Evolutionary conservation across 2,888 invertebrate species (phyloP).

Genomic region (Drosophila mercatorum): DNA sequence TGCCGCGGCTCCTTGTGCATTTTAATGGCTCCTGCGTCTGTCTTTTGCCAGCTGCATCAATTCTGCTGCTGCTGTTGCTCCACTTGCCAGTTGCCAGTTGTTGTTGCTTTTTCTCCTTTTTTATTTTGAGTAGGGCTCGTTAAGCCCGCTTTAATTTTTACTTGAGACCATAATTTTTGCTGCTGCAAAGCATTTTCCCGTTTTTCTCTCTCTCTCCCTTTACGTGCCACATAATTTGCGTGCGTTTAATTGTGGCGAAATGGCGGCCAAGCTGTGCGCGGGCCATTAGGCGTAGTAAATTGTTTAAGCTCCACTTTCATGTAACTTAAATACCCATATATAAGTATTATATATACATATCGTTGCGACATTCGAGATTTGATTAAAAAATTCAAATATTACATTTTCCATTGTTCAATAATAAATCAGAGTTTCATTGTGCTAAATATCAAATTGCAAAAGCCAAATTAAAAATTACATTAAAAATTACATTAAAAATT

Average conservation of each 20-base stretch:
- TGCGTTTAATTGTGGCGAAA: slow-evolving; percentile 71
- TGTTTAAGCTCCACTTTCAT: slow-evolving; percentile 32
- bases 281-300: slow-evolving; percentile 59
- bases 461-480: slow-evolving; percentile 11
- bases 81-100: slow-evolving; percentile 17
- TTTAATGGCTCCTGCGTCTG: slow-evolving; percentile 70
- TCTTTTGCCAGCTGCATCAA: slow-evolving; percentile 75
- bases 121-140: slow-evolving; percentile 63
- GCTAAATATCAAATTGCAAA: background rate
- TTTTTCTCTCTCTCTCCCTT: slow-evolving; percentile 20
- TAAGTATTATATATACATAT: background rate
- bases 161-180: slow-evolving; percentile 72
- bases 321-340: background rate
- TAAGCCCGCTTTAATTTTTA: slow-evolving; percentile 78
- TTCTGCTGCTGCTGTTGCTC: slow-evolving; percentile 44
- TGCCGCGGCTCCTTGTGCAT: slow-evolving; percentile 52
- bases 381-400: background rate
- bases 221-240: slow-evolving; percentile 66
- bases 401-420: slow-evolving; percentile 1
- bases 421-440: slow-evolving; percentile 5
- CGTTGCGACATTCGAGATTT: background rate
- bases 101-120: slow-evolving; percentile 1
- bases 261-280: slow-evolving; percentile 37
- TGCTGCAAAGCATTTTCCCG: slow-evolving; percentile 27
- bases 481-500: too few relatives aligned